Conservation (phyloP, 1,140 invertebrate species). For the Hestina assimilis region DNA sequence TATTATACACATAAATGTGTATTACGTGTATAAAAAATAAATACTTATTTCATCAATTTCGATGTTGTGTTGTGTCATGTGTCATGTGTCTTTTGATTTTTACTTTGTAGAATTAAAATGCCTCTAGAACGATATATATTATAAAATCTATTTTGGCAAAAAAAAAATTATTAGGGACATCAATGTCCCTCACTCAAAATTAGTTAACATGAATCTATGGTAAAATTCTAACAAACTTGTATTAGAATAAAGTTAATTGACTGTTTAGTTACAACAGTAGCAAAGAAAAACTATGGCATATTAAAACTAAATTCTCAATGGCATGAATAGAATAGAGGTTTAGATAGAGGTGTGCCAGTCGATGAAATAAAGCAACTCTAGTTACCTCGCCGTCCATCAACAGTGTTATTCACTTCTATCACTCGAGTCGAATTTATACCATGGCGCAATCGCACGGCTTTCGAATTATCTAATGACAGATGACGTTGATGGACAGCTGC, state of each 20-base stretch:
- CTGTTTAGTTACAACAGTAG: slow-evolving; percentile 73
- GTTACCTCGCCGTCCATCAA: slow-evolving; percentile 48
- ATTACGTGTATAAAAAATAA: too few relatives aligned
- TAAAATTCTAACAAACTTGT: slow-evolving; percentile 41
- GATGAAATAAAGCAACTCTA: slow-evolving; percentile 56
- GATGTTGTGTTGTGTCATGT: neutral
- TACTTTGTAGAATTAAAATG: neutral
- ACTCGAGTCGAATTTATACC: too few relatives aligned
- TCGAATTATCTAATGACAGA: too few relatives aligned
- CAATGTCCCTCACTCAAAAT: slow-evolving; percentile 2
- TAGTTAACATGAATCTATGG: slow-evolving; percentile 45
- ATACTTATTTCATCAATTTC: too few relatives aligned
- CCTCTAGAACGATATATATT: too few relatives aligned
- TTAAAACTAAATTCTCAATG: slow-evolving; percentile 60
- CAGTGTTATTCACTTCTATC: neutral
- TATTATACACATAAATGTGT: too few relatives aligned
- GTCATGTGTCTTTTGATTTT: too few relatives aligned
- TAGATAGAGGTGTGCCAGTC: slow-evolving; percentile 56
- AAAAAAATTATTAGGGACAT: neutral
- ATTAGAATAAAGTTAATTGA: slow-evolving; percentile 67
- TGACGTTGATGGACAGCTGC: slow-evolving; percentile 32
- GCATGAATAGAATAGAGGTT: slow-evolving; percentile 57
- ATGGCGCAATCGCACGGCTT: too few relatives aligned
- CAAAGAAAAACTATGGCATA: slow-evolving; percentile 58
- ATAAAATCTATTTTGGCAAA: too few relatives aligned